Base-by-base conservation (phyloP, 2,888 invertebrate species). In the Pristionchus arcanus region DNA sequence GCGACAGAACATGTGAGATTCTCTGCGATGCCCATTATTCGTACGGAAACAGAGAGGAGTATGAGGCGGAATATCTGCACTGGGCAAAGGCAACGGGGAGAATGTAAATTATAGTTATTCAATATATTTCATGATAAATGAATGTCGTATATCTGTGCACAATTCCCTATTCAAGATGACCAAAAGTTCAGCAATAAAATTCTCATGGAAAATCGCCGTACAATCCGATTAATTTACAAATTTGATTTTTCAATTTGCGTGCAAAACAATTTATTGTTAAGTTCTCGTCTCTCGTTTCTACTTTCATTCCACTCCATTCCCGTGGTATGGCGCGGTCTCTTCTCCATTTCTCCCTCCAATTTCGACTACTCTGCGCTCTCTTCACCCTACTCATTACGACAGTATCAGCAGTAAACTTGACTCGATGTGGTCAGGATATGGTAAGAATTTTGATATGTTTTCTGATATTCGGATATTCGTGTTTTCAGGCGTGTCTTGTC, bases 281-380 rank as follows among this genome's bases (percentile, higher is more conserved):
- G 11, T 63, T 63, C 25, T n/a, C 63, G 2, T 5, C n/a, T 63
- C n/a, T 63, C 63, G 9, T n/a, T 63, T 63, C 63, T 21, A 25
- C 63, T n/a, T 63, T 25, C 63, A 63, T 63, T 63, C 63, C n/a
- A 11, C 63, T 63, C 63, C 1, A 7, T 25, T n/a, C 63, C 25
- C 25, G n/a, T 63, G 25, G 63, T 63, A 63, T 63, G 63, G 63
- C 63, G 63, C 63, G 63, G 63, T 63, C n/a, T n/a, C 63, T 63
- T 63, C 63, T 63, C 4, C 25, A 25, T n/a, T 63, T n/a, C n/a
- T 63, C 63, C 9, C 63, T 63, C n/a, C 63, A 63, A 3, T n/a
- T 63, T 63, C 59, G 13, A 59, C 63, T 63, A 21, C 9, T 63
- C n/a, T 63, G 25, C 63, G 25, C 25, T 63, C n/a, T 63, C 63